Evolutionary conservation across 2,888 invertebrate species (phyloP), one percentile per base, ranked within the genome.

Genomic region (Aporophyla nigra): DNA sequence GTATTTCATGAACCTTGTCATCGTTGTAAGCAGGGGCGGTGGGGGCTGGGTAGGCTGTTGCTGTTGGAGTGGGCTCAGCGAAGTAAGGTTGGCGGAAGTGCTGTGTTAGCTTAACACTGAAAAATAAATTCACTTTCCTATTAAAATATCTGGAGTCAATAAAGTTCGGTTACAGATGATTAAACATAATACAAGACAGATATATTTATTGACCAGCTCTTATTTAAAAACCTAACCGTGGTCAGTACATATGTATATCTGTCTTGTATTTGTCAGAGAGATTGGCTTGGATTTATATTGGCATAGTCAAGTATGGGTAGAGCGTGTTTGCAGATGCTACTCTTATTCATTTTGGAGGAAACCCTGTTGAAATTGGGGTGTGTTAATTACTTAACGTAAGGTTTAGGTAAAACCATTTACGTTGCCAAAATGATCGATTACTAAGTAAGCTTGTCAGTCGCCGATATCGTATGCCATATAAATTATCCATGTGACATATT

Each of bases 31-130:
- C 89, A 3, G 79, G 71, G 2, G 88, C 80, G 9, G 92, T 89
- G 24, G 87, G 81, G n/a, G 54, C 86, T 67, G 4, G 79, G 79
- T 21, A 16, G n/a, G 0, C 75, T 40, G 80, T 68, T 2, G 82
- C 33, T 27, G 85, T 82, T 53, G 79, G 87, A 6, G 92, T 91
- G 19, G 92, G 93, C 72, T 93, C 92, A 7, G 80, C 56, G 9
- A 77, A 58, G 69, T 90, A 91, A 49, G 89, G 88, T 4, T 92
- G 91, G 75, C 93, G 90, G 54, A 88, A 92, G 68, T 90, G 89
- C 80, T 93, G 90, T 2, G 91, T 90, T 75, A 96, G 83, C 86
- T 93, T 95, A 58, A 89, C 79, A 85, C 96, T 96, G 91, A 78
- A 94, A 93, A 78, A 33, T 21, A 0, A 69, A 67, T n/a, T 56